These are phyloP conservation scores for Paraplagusia blochii DNA, from an alignment of 2,113 vertebrate species.

Conservation along the genomic window DNA sequence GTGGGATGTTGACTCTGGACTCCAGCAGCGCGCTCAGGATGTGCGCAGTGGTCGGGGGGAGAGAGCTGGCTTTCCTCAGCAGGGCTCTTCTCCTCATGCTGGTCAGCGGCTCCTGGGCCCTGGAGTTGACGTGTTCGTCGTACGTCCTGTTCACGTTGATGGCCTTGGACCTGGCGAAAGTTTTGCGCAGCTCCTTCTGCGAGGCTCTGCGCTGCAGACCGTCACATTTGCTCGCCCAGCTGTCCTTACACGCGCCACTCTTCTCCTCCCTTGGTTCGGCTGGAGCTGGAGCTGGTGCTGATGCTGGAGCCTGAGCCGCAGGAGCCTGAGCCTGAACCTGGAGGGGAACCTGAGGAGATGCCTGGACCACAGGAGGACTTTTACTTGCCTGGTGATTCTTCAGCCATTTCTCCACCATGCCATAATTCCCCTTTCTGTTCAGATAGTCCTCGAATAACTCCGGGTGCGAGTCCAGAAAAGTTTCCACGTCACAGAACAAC, in stretches of 20 bases:
- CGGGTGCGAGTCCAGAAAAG: conserved; percentile 92
- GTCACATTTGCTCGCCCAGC: conserved; percentile 75
- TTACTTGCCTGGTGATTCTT: conserved; percentile 78
- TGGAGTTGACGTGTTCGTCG: conserved; percentile 89
- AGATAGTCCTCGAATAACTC: conserved; percentile 89
- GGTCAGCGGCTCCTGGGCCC: conserved; percentile 91
- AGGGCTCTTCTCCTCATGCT: conserved; percentile 90
- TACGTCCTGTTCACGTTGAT: conserved; percentile 93
- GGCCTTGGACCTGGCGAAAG: conserved; percentile 95
- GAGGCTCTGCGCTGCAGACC: conserved; percentile 85
- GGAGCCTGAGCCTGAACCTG: no score
- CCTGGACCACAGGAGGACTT: conserved; percentile 22
- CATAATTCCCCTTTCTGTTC: conserved; percentile 83
- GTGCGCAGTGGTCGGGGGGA: conserved; percentile 93
- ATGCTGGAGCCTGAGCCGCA: no score
- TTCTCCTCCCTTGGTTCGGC: conserved; percentile 64
- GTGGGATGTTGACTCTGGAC: conserved; percentile 95
- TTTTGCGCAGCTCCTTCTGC: conserved; percentile 93
- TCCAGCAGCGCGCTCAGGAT: conserved; percentile 95
- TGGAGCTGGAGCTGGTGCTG: conserved; percentile 36
- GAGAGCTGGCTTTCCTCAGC: conserved; percentile 92
- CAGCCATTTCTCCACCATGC: conserved; percentile 92
- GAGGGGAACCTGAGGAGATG: no score
- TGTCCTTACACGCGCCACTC: conserved; percentile 67
- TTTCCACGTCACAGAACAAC: conserved; percentile 93